Conservation (phyloP, 2,113 vertebrate genomes). For the Tauraco erythrolophus region DNA sequence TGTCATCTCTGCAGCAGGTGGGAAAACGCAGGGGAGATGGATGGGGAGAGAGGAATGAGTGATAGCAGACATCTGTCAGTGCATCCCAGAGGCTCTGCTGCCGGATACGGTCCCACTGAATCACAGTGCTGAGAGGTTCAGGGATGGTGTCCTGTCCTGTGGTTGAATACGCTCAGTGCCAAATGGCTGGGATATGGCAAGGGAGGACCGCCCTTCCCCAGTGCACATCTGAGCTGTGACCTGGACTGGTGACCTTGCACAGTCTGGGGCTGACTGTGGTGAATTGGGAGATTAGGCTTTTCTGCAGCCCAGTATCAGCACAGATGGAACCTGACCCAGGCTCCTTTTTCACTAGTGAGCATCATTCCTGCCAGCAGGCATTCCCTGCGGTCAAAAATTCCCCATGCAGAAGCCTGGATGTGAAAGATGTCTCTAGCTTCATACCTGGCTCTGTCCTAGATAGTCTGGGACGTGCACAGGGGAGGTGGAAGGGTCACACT, state of each 20-base stretch:
- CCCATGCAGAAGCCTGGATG: background rate
- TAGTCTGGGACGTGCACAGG: background rate
- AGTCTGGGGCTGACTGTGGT: background rate
- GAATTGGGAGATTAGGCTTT: background rate
- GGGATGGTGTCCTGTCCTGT: background rate
- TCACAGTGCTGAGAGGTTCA: background rate
- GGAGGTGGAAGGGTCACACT: background rate
- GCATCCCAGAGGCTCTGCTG: background rate
- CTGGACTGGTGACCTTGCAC: background rate
- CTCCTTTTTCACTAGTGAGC: background rate
- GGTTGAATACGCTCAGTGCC: background rate
- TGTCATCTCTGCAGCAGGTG: background rate
- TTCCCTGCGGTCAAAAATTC: background rate
- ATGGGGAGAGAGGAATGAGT: background rate
- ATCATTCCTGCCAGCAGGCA: background rate
- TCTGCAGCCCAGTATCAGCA: background rate
- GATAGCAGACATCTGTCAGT: background rate
- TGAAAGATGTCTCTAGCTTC: background rate
- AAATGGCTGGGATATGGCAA: background rate
- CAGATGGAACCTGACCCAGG: background rate
- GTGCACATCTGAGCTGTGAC: background rate
- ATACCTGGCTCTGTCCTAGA: background rate
- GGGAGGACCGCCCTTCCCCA: background rate
- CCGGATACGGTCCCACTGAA: background rate
- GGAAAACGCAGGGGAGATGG: background rate